Base-by-base conservation (phyloP, 2,113 vertebrate genomes). In the Pristiophorus japonicus region DNA sequence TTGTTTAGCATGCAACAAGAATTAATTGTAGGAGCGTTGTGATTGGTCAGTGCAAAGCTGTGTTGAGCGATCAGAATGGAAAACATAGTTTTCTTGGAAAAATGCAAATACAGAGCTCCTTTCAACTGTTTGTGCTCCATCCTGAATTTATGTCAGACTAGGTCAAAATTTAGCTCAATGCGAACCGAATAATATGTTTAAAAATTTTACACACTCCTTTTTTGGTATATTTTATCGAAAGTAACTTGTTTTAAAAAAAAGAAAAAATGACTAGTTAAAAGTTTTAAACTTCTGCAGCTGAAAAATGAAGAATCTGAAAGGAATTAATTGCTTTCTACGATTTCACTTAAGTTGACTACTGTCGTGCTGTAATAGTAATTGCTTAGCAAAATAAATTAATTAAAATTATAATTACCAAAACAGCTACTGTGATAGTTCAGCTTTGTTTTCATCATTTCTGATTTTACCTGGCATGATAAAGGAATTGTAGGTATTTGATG, bases 1-100 rank as follows among this genome's bases (percentile, higher is more conserved):
- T 94, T 51, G 65, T 67, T 94, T 73, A 42, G 65, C 93, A 70
- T 94, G 38, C 93, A 51, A 34, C 27, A 18, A 51, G 93, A 30
- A 34, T 94, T 94, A 70, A 67, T 94, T 70, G 66, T 47, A 14
- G 51, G 65, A 67, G 65, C 51, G 65, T 51, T 47, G 93, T 38
- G 27, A 70, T 70, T 70, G 93, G 93, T 51, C 59, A 63, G 88
- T 38, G 88, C 59, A 92, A 63, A 90, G 45, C 27, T 70, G 93
- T 34, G 65, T 70, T 51, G 93, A 51, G 93, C 5, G 93, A 94
- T 92, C 88, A 20, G 66, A 51, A 66, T 34, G 93, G 65, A 51
- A 67, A 70, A 51, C 65, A 94, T 27, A 73, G 93, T 63, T 92
- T 92, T 92, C 59, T 92, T 92, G 88, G 88, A 16, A 92, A 91